Conservation (phyloP, 1,140 invertebrate species). For the Penaeus japonicus region DNA sequence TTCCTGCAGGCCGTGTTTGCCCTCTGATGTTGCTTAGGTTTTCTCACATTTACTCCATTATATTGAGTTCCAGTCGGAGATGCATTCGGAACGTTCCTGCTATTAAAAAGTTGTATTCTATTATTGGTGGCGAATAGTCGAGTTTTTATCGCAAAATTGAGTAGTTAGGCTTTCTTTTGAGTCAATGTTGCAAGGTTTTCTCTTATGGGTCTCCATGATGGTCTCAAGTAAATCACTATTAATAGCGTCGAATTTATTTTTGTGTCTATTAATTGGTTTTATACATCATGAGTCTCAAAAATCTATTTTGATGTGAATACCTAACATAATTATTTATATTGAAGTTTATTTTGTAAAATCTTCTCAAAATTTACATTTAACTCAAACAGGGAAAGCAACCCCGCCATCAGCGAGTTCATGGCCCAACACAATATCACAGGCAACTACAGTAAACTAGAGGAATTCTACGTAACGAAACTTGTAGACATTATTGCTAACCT, state of each 20-base stretch:
- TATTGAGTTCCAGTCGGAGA: no score
- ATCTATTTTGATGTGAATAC: neutral
- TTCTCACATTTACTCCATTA: no score
- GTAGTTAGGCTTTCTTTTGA: no score
- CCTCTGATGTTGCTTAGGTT: no score
- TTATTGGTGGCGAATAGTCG: no score
- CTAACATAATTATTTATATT: neutral
- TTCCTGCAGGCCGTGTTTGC: no score
- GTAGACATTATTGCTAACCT: constrained; percentile 63
- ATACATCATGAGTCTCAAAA: neutral
- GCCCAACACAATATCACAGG: constrained; percentile 68
- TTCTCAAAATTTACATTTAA: neutral
- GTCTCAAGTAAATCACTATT: no score
- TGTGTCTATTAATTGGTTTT: neutral
- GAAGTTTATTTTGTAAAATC: neutral
- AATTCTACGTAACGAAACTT: constrained; percentile 75
- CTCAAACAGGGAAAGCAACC: constrained; percentile 75
- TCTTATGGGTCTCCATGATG: neutral
- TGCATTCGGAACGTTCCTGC: no score
- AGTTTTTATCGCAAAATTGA: neutral
- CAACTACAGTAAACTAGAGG: constrained; percentile 71
- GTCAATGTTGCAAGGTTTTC: neutral
- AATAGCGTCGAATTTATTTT: no score
- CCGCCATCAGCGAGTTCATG: constrained; percentile 79
- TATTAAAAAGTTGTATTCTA: no score